Evolutionary conservation across 1,140 invertebrate genomes (phyloP).

Genomic region (Meloidogyne floridensis): DNA sequence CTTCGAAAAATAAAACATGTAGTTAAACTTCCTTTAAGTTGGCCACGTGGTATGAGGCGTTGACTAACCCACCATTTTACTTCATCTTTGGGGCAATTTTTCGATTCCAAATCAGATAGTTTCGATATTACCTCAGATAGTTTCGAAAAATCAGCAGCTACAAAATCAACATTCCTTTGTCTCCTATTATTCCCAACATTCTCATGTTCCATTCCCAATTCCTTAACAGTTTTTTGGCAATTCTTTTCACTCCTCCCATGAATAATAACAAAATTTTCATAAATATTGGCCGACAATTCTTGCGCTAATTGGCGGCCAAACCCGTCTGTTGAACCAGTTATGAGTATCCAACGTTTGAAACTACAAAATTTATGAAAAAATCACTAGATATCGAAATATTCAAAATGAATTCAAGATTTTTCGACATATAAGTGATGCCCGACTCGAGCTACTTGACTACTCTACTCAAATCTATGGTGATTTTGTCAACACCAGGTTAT

Average conservation of each 20-base stretch:
- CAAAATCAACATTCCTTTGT: slow-evolving; percentile 43
- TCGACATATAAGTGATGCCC: no score
- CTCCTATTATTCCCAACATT: slow-evolving; percentile 24
- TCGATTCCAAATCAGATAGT: no score
- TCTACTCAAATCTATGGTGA: no score
- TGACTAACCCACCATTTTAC: no score
- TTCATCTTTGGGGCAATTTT: no score
- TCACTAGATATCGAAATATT: no score
- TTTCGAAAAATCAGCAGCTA: slow-evolving; percentile 45
- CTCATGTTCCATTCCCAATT: not conserved
- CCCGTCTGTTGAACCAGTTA: slow-evolving; percentile 48
- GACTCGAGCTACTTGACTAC: no score
- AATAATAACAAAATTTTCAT: slow-evolving; percentile 52
- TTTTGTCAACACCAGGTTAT: no score
- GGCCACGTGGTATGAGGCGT: no score
- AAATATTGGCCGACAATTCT: slow-evolving; percentile 34
- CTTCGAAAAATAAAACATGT: no score
- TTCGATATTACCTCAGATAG: slow-evolving; percentile 35
- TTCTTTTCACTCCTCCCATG: slow-evolving; percentile 41
- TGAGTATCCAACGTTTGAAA: slow-evolving; percentile 42
- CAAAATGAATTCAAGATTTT: no score
- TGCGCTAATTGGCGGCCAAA: slow-evolving; percentile 39
- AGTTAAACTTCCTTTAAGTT: no score
- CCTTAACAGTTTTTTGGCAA: slow-evolving; percentile 41
- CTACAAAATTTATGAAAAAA: not conserved